Evolutionary conservation across 2,888 invertebrate species (phyloP).

Genomic region (Nymphalis urticae): DNA sequence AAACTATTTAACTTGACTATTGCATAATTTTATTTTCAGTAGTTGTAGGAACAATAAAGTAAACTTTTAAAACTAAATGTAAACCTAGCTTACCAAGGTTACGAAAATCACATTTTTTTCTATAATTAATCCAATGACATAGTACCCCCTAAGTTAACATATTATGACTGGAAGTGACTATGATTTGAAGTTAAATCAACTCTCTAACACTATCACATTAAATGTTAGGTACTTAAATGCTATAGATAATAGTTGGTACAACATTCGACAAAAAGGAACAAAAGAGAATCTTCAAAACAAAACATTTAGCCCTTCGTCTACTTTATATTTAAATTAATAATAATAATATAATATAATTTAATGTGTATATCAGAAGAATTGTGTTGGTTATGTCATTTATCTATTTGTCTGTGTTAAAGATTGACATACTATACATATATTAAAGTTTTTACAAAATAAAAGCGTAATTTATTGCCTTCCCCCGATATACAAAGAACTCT

Average conservation of each 20-base stretch:
- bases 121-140: conserved; percentile 59
- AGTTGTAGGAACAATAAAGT: conserved; percentile 73
- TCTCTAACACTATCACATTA: conserved; percentile 76
- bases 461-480: conserved; percentile 88
- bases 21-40: conserved; percentile 60
- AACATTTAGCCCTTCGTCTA: conserved; percentile 57
- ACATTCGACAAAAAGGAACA: conserved; percentile 66
- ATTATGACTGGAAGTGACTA: conserved; percentile 82
- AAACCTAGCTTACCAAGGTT: conserved; percentile 57
- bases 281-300: conserved; percentile 51
- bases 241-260: conserved; percentile 58
- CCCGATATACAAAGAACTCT: conserved; percentile 68
- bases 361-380: conserved; percentile 34
- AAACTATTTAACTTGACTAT: conserved; percentile 64
- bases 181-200: conserved; percentile 70
- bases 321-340: conserved; percentile 36
- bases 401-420: conserved; percentile 31
- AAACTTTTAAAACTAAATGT: conserved; percentile 57
- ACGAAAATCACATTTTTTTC: conserved; percentile 68
- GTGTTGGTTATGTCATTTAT: conserved; percentile 31
- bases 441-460: conserved; percentile 72
- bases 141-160: conserved; percentile 75
- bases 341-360: conserved; percentile 32
- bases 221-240: conserved; percentile 51
- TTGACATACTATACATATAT: conserved; percentile 40